Base-by-base conservation (phyloP, 2,113 vertebrate genomes). In the Oophaga pumilio region DNA sequence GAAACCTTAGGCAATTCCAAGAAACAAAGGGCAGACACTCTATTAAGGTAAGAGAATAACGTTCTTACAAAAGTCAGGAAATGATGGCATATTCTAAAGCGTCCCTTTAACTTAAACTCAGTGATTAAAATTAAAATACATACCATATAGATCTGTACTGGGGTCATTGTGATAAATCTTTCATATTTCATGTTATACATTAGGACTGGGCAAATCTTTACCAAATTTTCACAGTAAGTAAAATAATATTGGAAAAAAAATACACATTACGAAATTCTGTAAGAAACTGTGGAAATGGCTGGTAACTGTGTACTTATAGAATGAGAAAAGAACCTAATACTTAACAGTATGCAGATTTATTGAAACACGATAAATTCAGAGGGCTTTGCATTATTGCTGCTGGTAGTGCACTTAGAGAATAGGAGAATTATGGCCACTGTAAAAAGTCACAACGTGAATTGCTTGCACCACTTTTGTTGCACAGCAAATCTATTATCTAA, bases 401-500 rank as follows among this genome's bases (percentile, higher is more conserved):
- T 28, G 24, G n/a, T 11, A 28, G 56, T 14, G 43, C 78, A 60
- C 59, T 79, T 18, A 28, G 53, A 18, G 12, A 8, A 33, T 60
- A 62, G 18, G 17, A 59, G 60, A 80, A 79, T 60, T 43, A 28
- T 80, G 17, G 26, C 33, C 28, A 62, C 12, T 60, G 53, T 59
- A 18, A 80, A 80, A 60, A 20, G 57, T 57, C 78, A 80, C 78
- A 60, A 26, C 60, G 6, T 80, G 78, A 26, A 80, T 59, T 28
- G 52, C 26, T 80, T 8, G 8, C 24, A 60, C 24, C 15, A 60
- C 60, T 78, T 60, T 60, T 26, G 10, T 22, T 43, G 78, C 14
- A 43, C 24, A 33, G 24, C 18, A 43, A 15, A 33, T 28, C 56
- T 28, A 43, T 60, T 80, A 80, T 60, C 57, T 62, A 60, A 43